A percentile compares a stretch with the other conserved stretches of the same genome.
These are phyloP conservation scores for Junonia oenone DNA, from an alignment of 2,888 invertebrate species.

Conservation along the genomic window DNA sequence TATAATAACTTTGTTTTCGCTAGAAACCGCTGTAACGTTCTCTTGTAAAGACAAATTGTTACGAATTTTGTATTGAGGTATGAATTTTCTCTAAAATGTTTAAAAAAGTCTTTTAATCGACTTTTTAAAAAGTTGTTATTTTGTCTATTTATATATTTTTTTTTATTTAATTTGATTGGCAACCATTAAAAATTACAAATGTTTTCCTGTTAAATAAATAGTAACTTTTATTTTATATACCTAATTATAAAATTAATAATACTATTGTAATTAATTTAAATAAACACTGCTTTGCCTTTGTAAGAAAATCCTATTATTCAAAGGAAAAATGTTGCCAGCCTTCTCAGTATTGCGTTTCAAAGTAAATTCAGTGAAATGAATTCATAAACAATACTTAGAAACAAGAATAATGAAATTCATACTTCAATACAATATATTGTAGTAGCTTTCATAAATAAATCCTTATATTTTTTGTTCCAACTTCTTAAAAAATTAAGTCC, in stretches of 20 bases:
- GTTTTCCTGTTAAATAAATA: not conserved
- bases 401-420: slow-evolving; percentile 2
- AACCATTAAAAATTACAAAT: not conserved
- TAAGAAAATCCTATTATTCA: too few relatives aligned
- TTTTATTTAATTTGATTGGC: too few relatives aligned
- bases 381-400: not conserved
- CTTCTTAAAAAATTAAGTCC: slow-evolving; percentile 53
- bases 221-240: too few relatives aligned
- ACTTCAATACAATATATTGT: slow-evolving; percentile 24
- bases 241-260: too few relatives aligned
- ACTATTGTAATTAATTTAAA: too few relatives aligned
- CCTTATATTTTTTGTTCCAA: slow-evolving; percentile 38
- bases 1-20: too few relatives aligned
- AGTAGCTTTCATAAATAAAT: slow-evolving; percentile 33
- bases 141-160: not conserved
- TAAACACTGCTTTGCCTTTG: too few relatives aligned
- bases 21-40: too few relatives aligned
- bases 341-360: not conserved
- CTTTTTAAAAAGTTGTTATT: not conserved
- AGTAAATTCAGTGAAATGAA: too few relatives aligned
- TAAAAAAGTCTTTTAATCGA: too few relatives aligned
- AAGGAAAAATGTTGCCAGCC: not conserved
- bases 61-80: slow-evolving; percentile 25
- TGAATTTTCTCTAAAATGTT: too few relatives aligned
- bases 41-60: too few relatives aligned